A percentile compares a stretch with the other conserved stretches of the same genome.
Evolutionary conservation across 2,888 invertebrate species (phyloP).

Genomic region (Tinea trinotella): DNA sequence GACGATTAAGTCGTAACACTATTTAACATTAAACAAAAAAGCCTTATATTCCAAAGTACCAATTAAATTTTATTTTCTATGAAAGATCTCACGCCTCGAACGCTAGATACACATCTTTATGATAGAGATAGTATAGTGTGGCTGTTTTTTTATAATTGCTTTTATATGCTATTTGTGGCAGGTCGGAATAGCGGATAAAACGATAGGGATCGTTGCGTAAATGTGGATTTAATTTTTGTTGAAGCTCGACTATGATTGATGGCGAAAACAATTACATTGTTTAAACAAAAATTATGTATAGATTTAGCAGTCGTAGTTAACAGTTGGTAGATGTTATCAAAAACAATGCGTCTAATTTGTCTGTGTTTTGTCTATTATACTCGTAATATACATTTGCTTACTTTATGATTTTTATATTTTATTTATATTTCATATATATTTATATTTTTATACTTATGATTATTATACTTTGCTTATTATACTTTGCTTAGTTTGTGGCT

Average conservation of each 20-base stretch:
- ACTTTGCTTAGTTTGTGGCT: too few species aligned
- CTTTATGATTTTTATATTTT: background rate
- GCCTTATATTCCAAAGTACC: conserved; percentile 38
- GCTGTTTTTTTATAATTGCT: conserved; percentile 48
- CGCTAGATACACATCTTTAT: conserved; percentile 48
- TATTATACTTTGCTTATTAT: too few species aligned
- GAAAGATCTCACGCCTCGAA: conserved; percentile 47
- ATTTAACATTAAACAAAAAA: conserved; percentile 29
- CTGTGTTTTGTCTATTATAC: background rate
- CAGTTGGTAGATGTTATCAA: conserved; percentile 1
- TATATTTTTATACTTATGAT: too few species aligned
- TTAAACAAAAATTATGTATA: conserved; percentile 25
- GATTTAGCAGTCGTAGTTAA: background rate
- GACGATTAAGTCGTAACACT: conserved; percentile 61
- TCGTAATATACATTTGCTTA: background rate
- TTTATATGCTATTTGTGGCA: conserved; percentile 42
- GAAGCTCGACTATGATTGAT: conserved; percentile 41
- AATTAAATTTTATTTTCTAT: conserved; percentile 58
- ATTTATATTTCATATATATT: background rate
- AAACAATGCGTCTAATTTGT: background rate
- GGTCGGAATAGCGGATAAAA: conserved; percentile 5
- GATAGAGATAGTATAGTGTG: conserved; percentile 38
- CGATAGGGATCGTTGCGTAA: conserved; percentile 11
- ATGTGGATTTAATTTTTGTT: conserved; percentile 28
- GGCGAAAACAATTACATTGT: conserved; percentile 25